phyloP scores from a whole-genome alignment of 2,888 invertebrate species.

The Folsomia candida region DNA sequence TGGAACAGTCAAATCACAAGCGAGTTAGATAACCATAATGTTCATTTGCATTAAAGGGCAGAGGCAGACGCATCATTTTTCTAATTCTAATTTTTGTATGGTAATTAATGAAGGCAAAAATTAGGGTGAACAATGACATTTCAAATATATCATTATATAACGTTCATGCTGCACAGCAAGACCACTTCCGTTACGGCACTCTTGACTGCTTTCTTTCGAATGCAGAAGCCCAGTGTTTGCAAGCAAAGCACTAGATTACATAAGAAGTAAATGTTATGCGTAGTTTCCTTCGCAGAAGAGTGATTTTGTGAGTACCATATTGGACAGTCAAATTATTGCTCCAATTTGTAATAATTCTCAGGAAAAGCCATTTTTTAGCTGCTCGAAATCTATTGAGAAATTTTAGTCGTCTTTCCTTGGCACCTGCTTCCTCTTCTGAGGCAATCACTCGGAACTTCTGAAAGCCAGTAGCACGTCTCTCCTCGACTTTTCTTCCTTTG shows the following conservation, averaged over 20 bases:
- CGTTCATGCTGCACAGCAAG: not conserved
- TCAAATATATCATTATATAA: not conserved
- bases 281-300: too few species aligned
- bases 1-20: too few species aligned
- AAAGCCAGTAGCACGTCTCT: not conserved
- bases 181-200: not conserved
- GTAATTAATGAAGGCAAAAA: not conserved
- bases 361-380: slow-evolving; percentile 1
- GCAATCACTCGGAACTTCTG: slow-evolving; percentile 33
- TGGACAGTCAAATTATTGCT: slow-evolving; percentile 1
- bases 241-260: too few species aligned
- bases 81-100: too few species aligned
- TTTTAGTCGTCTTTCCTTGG: slow-evolving; percentile 8
- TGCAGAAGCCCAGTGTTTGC: not conserved
- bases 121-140: not conserved
- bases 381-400: not conserved
- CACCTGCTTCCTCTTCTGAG: slow-evolving; percentile 40
- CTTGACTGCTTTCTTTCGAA: too few species aligned
- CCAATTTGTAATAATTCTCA: slow-evolving; percentile 12
- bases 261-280: too few species aligned
- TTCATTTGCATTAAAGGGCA: too few species aligned
- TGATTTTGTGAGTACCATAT: too few species aligned
- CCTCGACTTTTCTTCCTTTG: slow-evolving; percentile 6
- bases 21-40: too few species aligned
- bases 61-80: too few species aligned